Percentiles rank a stretch among this genome's conserved stretches.
These are phyloP conservation scores for Pangasius mekongensis DNA, from an alignment of 2,797 vertebrate genomes.

Conservation along the genomic window DNA sequence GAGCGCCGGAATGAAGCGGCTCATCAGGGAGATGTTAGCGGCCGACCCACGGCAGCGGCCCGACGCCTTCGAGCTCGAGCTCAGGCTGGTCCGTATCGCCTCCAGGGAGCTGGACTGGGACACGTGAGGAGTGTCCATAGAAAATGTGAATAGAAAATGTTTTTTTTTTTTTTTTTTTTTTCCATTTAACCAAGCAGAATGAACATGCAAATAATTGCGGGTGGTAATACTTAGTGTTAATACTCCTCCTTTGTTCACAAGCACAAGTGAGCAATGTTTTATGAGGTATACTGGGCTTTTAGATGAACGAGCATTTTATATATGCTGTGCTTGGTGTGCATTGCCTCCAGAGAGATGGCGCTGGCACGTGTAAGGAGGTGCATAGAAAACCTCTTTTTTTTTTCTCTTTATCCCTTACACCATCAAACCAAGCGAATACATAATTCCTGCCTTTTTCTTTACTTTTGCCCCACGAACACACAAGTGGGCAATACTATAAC, in stretches of 20 bases:
- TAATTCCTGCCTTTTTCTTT: not conserved
- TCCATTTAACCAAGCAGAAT: conserved; percentile 13
- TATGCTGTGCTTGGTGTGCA: not conserved
- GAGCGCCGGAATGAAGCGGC: conserved; percentile 91
- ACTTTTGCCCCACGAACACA: not conserved
- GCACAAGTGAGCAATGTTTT: conserved; percentile 23
- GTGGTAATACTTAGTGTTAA: not conserved
- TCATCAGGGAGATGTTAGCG: conserved; percentile 94
- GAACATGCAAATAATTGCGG: not conserved
- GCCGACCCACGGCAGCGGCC: conserved; percentile 95
- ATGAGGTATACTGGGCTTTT: not conserved
- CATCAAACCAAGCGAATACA: conserved; percentile 1
- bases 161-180: not conserved
- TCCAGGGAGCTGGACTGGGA: conserved; percentile 96
- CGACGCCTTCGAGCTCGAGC: conserved; percentile 92
- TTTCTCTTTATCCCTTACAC: no score
- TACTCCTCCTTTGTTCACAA: not conserved
- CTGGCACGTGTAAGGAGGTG: not conserved
- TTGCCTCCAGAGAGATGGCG: not conserved
- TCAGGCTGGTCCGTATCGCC: conserved; percentile 91
- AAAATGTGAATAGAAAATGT: conserved; percentile 15
- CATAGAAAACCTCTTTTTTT: not conserved
- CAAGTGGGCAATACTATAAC: not conserved
- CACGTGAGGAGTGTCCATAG: conserved; percentile 78
- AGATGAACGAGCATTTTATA: not conserved